These are phyloP conservation scores for Tachystola acroxantha DNA, from an alignment of 2,888 invertebrate genomes.

Conservation along the genomic window DNA sequence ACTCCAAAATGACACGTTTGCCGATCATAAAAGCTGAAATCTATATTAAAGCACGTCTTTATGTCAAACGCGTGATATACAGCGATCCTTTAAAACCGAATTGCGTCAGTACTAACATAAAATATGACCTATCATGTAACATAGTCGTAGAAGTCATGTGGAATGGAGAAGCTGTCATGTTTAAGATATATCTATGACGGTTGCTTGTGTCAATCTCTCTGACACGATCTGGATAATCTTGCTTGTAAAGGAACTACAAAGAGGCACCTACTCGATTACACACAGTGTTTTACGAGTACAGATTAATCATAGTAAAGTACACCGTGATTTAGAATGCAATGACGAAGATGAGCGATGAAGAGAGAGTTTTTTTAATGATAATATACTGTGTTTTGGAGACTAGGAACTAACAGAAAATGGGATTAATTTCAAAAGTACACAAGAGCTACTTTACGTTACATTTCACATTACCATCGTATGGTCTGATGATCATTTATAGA, in stretches of 20 bases:
- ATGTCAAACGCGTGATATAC: slow-evolving; percentile 10
- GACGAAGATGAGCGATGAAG: neutral
- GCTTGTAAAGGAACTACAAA: neutral
- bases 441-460: no score
- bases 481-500: no score
- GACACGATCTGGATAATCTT: neutral
- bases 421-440: no score
- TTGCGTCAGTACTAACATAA: slow-evolving; percentile 24
- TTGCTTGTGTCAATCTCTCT: neutral
- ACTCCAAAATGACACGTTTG: slow-evolving; percentile 22
- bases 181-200: neutral
- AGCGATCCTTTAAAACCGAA: slow-evolving; percentile 4
- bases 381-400: no score
- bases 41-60: slow-evolving; percentile 23
- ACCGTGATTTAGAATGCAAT: neutral
- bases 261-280: neutral
- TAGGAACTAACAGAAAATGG: no score
- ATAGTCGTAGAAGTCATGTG: neutral
- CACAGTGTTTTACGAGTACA: neutral
- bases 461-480: no score
- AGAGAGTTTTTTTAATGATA: neutral
- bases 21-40: slow-evolving; percentile 15
- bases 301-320: neutral
- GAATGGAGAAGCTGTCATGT: slow-evolving; percentile 1
- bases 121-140: slow-evolving; percentile 3